Evolutionary conservation across 2,113 vertebrate genomes (phyloP).

Genomic region (Tetrao urogallus): DNA sequence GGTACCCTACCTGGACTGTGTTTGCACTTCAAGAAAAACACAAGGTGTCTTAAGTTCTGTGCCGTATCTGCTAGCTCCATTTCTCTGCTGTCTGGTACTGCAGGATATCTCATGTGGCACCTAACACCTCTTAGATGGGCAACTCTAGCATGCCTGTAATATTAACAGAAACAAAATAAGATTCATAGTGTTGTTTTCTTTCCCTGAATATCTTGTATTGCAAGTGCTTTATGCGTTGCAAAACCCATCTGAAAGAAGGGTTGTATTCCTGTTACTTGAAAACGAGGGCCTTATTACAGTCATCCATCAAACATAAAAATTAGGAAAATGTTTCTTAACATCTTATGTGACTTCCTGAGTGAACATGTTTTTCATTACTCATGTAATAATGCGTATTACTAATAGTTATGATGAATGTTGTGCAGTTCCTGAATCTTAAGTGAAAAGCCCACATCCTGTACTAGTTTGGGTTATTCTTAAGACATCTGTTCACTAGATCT

Average conservation of each 20-base stretch:
- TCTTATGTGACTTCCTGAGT: neutral
- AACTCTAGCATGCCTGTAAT: neutral
- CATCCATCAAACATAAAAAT: constrained; percentile 1
- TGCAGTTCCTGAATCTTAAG: neutral
- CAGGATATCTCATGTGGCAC: neutral
- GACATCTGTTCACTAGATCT: constrained; percentile 20
- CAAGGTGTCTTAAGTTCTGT: neutral
- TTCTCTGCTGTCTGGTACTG: neutral
- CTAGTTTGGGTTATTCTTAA: neutral
- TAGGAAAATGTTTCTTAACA: neutral
- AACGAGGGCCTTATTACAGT: neutral
- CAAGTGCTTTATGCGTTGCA: neutral
- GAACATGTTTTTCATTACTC: constrained; percentile 15
- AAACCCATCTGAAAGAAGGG: neutral
- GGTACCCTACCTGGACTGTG: neutral
- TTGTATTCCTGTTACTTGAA: neutral
- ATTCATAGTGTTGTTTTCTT: neutral
- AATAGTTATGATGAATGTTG: neutral
- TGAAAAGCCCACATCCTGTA: constrained; percentile 33
- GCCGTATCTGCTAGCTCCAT: neutral
- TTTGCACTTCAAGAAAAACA: neutral
- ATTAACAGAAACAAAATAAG: neutral
- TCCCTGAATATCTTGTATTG: neutral
- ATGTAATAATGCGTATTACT: neutral
- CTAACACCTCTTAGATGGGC: neutral